Evolutionary conservation across 2,113 vertebrate species (phyloP), one percentile per base, ranked within the genome.

Genomic region (Diphyllodes magnificus): DNA sequence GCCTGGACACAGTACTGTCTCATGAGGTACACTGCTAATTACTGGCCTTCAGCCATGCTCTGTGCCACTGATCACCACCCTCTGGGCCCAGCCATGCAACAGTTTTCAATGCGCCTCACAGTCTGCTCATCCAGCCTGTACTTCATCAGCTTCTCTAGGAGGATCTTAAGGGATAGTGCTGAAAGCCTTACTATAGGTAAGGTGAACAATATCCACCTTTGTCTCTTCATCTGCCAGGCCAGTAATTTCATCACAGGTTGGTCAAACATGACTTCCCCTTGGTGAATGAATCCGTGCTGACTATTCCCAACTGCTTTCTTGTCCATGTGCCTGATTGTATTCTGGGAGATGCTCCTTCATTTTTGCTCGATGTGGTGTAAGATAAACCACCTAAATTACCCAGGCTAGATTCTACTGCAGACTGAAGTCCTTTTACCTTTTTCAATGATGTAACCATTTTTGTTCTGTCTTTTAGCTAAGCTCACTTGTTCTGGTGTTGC

Each of bases 121-220:
- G 44, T 51, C 37, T 51, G 23, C 23, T 73, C 33, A 51, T 82
- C 33, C 69, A 59, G 15, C 27, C 45, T 66, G 2, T 17, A 15
- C 13, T 45, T 71, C 39, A 35, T 53, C 70, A 88, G 13, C 35
- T 78, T 79, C 30, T 40, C 13, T 37, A 4, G 3, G 15, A 59
- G 25, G 12, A 44, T 54, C 42, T 71, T 61, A 59, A 40, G 39
- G n/a, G 31, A 37, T 39, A 21, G 18, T 64, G 33, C 79, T 70
- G 70, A 63, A 82, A 82, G 33, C 31, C 66, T 79, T 54, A 45
- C 20, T 71, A 56, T 79, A 53, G 50, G 22, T 31, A 75, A 53
- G 37, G 12, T 60, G 50, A 19, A 21, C 0, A 0, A 7, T 51
- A 44, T 4, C 15, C n/a, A 56, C 50, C 31, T 65, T 16, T 65